Evolutionary conservation across 2,113 vertebrate genomes (phyloP).

Genomic region (Psammodynastes pulverulentus): DNA sequence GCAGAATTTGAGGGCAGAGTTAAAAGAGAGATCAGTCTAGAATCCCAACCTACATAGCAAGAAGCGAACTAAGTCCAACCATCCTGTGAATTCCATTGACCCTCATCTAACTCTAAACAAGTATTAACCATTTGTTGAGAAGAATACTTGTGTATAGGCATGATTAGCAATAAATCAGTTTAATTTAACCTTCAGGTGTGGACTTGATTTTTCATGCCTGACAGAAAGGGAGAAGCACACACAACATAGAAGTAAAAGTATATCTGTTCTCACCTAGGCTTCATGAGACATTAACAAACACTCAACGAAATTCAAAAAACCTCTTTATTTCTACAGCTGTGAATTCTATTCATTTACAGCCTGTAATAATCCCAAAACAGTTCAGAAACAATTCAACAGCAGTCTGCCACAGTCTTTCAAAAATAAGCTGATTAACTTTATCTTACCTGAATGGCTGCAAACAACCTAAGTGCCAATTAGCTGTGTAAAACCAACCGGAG

Average conservation of each 20-base stretch:
- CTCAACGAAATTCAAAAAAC: no score
- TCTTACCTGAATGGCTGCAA: no score
- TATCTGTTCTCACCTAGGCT: no score
- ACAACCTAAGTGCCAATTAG: no score
- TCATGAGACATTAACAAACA: no score
- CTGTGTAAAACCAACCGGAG: no score
- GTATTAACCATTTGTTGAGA: not conserved
- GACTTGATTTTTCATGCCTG: not conserved
- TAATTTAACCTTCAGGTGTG: not conserved
- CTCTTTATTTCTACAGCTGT: no score
- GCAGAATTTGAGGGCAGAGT: not conserved
- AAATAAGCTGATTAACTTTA: no score
- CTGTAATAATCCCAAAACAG: no score
- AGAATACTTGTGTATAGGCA: not conserved
- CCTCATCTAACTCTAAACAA: not conserved
- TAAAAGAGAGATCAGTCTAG: not conserved
- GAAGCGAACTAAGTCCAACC: not conserved
- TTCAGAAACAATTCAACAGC: no score
- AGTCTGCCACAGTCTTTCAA: no score
- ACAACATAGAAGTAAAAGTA: not conserved
- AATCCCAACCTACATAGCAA: not conserved
- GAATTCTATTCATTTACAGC: no score
- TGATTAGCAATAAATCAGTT: not conserved
- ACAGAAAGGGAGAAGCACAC: not conserved
- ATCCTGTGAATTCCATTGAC: not conserved